Conservation (phyloP, 2,888 invertebrate genomes). For the Hipparchia semele region DNA sequence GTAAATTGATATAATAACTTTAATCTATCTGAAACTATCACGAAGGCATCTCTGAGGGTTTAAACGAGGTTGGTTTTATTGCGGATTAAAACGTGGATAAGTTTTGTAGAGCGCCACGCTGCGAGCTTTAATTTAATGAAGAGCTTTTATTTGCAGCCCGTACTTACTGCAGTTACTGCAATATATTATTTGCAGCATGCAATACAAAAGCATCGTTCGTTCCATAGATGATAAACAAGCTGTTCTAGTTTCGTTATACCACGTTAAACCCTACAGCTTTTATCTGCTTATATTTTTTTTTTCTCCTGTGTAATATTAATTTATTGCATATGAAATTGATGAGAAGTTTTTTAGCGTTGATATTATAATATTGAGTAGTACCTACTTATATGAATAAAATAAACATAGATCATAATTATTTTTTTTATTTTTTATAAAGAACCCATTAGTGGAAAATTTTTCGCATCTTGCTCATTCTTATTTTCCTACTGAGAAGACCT, state of each 20-base stretch:
- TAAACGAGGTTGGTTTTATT: slow-evolving; percentile 11
- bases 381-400: no score
- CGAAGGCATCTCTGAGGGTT: background rate
- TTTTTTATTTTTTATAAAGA: no score
- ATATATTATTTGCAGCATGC: background rate
- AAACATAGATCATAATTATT: no score
- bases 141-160: slow-evolving; percentile 7
- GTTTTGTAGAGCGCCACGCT: background rate
- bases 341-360: no score
- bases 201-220: slow-evolving; percentile 7
- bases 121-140: slow-evolving; percentile 10
- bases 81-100: slow-evolving; percentile 7
- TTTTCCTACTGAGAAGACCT: no score
- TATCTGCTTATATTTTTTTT: no score
- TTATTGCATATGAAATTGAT: no score
- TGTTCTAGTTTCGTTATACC: background rate
- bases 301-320: no score
- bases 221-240: background rate
- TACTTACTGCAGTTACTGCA: slow-evolving; percentile 6
- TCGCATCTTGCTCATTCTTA: no score
- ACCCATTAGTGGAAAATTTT: no score
- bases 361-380: no score
- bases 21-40: slow-evolving; percentile 1
- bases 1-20: background rate
- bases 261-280: no score